Evolutionary conservation across 92 coral and sea anemone genomes (phyloP).

Genomic region (Phenganax stokvisi): DNA sequence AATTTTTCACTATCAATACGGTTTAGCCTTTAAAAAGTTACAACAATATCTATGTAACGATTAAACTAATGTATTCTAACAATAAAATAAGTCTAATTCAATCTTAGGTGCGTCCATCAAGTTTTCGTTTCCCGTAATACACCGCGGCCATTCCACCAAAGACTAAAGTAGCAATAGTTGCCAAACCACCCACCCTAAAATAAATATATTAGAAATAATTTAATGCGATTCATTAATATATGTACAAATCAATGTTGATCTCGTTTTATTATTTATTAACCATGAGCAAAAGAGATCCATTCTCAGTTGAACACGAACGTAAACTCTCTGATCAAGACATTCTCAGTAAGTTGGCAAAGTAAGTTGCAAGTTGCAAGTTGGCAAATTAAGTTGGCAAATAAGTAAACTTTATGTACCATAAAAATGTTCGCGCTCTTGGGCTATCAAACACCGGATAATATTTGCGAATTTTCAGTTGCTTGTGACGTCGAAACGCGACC

Average conservation of each 20-base stretch:
- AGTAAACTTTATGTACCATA: constrained; percentile 50
- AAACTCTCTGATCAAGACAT: too few species aligned
- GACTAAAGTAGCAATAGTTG: constrained; percentile 15
- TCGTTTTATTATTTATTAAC: too few species aligned
- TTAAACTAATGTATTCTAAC: too few species aligned
- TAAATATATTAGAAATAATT: background rate
- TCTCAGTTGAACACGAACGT: too few species aligned
- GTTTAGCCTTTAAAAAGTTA: too few species aligned
- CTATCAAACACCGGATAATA: constrained; percentile 68
- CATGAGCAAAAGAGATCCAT: too few species aligned
- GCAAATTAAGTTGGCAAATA: background rate
- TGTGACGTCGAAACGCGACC: constrained; percentile 59
- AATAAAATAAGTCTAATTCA: background rate
- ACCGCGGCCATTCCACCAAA: constrained; percentile 30
- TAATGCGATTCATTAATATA: too few species aligned
- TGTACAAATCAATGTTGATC: too few species aligned
- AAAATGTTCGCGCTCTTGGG: constrained; percentile 47
- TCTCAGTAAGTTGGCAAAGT: too few species aligned
- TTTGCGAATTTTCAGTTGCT: constrained; percentile 55
- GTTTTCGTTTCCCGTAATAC: constrained; percentile 22
- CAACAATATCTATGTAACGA: too few species aligned
- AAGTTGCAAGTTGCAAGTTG: too few species aligned
- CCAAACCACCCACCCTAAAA: constrained; percentile 26
- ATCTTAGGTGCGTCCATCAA: background rate
- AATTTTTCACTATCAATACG: too few species aligned